Evolutionary conservation across 2,797 vertebrate species (phyloP).

Genomic region (Notolabrus celidotus): DNA sequence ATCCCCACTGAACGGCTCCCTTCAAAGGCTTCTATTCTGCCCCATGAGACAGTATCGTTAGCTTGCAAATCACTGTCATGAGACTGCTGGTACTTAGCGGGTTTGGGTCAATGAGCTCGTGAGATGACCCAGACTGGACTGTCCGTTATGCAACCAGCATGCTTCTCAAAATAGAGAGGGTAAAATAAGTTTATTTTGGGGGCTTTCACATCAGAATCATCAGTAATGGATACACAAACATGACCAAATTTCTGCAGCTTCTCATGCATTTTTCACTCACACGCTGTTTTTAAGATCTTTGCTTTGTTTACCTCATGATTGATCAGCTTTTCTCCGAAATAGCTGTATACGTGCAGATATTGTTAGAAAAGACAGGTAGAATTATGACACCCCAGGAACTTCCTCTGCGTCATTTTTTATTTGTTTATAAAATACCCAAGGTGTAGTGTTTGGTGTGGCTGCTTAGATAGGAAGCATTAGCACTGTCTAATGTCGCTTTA

Average conservation of each 20-base stretch:
- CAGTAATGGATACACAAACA: not conserved
- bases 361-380: slow-evolving; percentile 53
- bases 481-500: slow-evolving; percentile 69
- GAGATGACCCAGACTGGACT: slow-evolving; percentile 33
- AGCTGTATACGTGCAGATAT: slow-evolving; percentile 36
- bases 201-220: slow-evolving; percentile 4
- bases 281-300: slow-evolving; percentile 25
- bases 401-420: slow-evolving; percentile 56
- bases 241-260: not conserved
- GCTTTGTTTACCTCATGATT: not conserved
- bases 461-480: slow-evolving; percentile 67
- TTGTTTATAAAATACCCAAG: slow-evolving; percentile 66
- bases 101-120: slow-evolving; percentile 30
- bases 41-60: slow-evolving; percentile 36
- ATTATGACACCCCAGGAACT: slow-evolving; percentile 45
- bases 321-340: not conserved
- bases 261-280: slow-evolving; percentile 1
- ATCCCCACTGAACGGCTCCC: slow-evolving; percentile 20
- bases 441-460: slow-evolving; percentile 54
- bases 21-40: slow-evolving; percentile 45
- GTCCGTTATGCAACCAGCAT: slow-evolving; percentile 37
- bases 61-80: slow-evolving; percentile 47
- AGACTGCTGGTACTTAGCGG: slow-evolving; percentile 40
- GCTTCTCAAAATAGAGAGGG: slow-evolving; percentile 24
- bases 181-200: slow-evolving; percentile 23